phyloP scores from a whole-genome alignment of 2,888 invertebrate species.

The Macrosiphum euphorbiae region DNA sequence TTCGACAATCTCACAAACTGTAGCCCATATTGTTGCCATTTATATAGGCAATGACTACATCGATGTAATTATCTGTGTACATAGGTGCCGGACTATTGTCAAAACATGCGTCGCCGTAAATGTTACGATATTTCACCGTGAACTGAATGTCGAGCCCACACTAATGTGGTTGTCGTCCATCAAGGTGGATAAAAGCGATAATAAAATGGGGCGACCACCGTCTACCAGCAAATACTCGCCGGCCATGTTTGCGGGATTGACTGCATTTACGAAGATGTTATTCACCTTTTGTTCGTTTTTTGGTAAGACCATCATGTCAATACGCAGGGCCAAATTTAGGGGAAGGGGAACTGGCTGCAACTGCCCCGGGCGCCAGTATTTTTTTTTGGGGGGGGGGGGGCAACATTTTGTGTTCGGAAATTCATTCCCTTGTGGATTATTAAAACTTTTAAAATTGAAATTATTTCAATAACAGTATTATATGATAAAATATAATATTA shows the following conservation, averaged over 20 bases:
- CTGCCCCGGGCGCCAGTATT: no score
- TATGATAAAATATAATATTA: no score
- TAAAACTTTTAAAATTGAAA: no score
- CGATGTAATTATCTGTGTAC: neutral
- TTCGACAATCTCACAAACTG: neutral
- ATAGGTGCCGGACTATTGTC: neutral
- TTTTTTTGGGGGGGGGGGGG: no score
- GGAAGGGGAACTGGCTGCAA: no score
- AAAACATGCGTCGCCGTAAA: neutral
- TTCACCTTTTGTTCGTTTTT: slow-evolving; percentile 39
- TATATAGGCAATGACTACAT: neutral
- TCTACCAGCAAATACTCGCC: neutral
- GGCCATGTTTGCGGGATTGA: neutral
- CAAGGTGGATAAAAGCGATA: neutral
- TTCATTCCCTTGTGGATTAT: no score
- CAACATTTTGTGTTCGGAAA: no score
- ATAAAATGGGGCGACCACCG: neutral
- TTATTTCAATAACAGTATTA: no score
- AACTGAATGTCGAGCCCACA: neutral
- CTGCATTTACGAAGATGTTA: neutral
- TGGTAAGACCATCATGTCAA: neutral
- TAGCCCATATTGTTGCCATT: no score
- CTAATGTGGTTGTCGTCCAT: neutral
- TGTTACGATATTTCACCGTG: neutral
- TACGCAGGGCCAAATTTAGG: no score